A percentile compares a stretch with the other conserved stretches of the same genome.
These are phyloP conservation scores for Callithrix jacchus DNA, from an alignment of 2,113 vertebrate species.

Conservation along the genomic window DNA sequence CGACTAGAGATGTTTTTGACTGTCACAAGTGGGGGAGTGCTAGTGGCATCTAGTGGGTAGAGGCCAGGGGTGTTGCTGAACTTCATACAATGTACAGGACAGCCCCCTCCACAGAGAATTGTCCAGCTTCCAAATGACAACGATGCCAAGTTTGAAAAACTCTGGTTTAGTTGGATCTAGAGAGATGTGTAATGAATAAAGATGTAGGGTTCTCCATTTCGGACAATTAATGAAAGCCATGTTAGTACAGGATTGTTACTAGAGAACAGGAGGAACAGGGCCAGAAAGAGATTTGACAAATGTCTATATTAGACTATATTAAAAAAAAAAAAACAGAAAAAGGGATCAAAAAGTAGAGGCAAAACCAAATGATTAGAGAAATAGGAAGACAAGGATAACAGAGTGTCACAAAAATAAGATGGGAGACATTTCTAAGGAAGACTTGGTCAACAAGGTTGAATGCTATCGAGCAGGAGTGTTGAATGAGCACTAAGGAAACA, in stretches of 20 bases:
- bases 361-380: not conserved
- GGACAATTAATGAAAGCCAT: not conserved
- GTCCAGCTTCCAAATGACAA: not conserved
- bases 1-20: not conserved
- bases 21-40: not conserved
- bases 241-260: not conserved
- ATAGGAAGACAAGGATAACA: not conserved
- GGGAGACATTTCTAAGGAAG: not conserved
- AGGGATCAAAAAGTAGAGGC: not conserved
- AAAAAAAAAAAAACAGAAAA: not conserved
- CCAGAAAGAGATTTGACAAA: not conserved
- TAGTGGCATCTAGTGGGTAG: not conserved
- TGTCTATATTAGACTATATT: not conserved
- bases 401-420: not conserved
- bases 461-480: not conserved
- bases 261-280: not conserved
- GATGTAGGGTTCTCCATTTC: not conserved
- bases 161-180: not conserved
- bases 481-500: not conserved
- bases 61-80: not conserved
- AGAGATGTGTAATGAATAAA: slow-evolving; percentile 6
- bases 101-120: not conserved
- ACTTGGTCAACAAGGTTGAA: not conserved
- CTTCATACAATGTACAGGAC: not conserved
- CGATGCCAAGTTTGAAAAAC: not conserved